Percentiles rank a stretch among this genome's conserved stretches.
phyloP scores from a whole-genome alignment of 2,113 vertebrate species.

The Cololabis saira region DNA sequence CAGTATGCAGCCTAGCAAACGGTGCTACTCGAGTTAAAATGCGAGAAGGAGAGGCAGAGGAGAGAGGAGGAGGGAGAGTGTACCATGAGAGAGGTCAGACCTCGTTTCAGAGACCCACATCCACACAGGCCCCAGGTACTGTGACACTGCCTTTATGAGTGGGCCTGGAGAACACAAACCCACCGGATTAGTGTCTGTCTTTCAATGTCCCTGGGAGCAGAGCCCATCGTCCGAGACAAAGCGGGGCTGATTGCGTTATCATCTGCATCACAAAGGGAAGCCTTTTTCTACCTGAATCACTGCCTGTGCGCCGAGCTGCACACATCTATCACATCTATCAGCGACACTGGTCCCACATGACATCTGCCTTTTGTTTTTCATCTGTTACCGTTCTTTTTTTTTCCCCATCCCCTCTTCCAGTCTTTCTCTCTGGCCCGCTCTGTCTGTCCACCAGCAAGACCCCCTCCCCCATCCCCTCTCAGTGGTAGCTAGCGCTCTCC shows the following conservation, averaged over 20 bases:
- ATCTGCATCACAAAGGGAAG: constrained; percentile 82
- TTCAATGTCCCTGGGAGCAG: constrained; percentile 69
- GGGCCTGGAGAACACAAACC: constrained; percentile 69
- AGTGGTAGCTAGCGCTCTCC: constrained; percentile 34
- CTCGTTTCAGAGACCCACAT: constrained; percentile 69
- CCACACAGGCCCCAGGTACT: constrained; percentile 75
- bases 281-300: constrained; percentile 77
- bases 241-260: constrained; percentile 76
- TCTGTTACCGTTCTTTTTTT: constrained; percentile 12
- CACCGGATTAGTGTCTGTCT: constrained; percentile 73
- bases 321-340: constrained; percentile 62
- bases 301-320: constrained; percentile 48
- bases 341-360: constrained; percentile 65
- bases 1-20: constrained; percentile 36
- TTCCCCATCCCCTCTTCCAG: constrained; percentile 5
- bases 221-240: constrained; percentile 77
- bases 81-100: constrained; percentile 78
- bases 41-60: constrained; percentile 21
- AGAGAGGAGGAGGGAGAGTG: constrained; percentile 44
- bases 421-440: constrained; percentile 38
- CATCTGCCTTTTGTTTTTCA: constrained; percentile 66
- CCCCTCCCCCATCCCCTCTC: constrained; percentile 27
- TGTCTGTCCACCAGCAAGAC: constrained; percentile 64
- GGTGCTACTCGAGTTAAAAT: constrained; percentile 16
- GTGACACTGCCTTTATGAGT: constrained; percentile 68